Evolutionary conservation across 2,797 vertebrate species (phyloP).

Genomic region (Toxotes lorentzi): DNA sequence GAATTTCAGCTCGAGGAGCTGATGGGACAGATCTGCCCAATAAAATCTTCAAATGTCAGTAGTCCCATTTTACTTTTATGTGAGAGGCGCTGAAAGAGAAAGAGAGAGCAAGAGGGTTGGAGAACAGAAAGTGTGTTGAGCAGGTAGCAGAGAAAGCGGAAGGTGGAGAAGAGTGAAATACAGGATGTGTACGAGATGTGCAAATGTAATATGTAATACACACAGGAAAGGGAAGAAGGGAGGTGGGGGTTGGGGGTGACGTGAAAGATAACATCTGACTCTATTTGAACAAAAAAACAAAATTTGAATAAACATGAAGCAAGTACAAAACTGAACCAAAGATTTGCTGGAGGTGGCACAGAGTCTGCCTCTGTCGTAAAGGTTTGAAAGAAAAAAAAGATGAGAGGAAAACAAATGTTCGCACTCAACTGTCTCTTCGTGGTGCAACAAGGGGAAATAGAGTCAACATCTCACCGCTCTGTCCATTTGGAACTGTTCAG

Average conservation of each 20-base stretch:
- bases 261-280: constrained; percentile 29
- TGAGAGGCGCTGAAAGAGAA: constrained; percentile 19
- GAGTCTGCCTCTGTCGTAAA: background rate
- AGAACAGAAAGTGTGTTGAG: background rate
- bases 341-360: background rate
- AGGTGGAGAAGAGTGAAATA: constrained; percentile 24
- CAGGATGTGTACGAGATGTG: constrained; percentile 50
- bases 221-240: constrained; percentile 31
- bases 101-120: background rate
- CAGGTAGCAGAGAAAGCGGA: constrained; percentile 37
- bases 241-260: background rate
- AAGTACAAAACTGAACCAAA: background rate
- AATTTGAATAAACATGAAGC: background rate
- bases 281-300: constrained; percentile 22
- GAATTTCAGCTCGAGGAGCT: constrained; percentile 34
- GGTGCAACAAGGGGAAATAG: constrained; percentile 5
- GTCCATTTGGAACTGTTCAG: background rate
- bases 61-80: constrained; percentile 44
- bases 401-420: background rate
- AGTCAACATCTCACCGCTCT: background rate
- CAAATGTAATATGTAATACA: constrained; percentile 14
- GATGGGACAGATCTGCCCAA: constrained; percentile 46
- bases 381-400: background rate
- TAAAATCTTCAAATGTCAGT: constrained; percentile 63
- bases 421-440: background rate